Evolutionary conservation across 2,113 vertebrate genomes (phyloP).

Genomic region (Ptyas mucosa): DNA sequence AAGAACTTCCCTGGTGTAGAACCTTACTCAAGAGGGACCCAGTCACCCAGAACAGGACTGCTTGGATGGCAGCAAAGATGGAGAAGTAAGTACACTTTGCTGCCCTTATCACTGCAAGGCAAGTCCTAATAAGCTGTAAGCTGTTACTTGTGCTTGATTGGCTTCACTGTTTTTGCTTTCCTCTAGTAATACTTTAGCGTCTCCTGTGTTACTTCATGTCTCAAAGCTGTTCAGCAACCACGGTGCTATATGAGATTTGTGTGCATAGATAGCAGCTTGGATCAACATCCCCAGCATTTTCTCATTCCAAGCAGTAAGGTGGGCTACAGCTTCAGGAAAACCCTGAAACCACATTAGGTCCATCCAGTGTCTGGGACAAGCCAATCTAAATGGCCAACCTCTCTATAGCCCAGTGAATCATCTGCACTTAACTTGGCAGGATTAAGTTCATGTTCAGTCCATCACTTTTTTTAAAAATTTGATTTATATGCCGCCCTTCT

Average conservation of each 20-base stretch:
- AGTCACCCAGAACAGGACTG: neutral
- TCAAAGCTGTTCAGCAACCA: neutral
- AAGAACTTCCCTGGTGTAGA: neutral
- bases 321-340: neutral
- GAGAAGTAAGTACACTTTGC: neutral
- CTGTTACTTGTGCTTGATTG: neutral
- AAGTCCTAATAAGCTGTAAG: neutral
- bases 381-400: neutral
- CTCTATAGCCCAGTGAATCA: neutral
- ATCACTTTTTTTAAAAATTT: no score
- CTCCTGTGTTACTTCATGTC: neutral
- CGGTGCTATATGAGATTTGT: neutral
- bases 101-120: no score
- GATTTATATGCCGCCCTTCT: no score
- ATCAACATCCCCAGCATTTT: neutral
- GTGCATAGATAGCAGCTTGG: neutral
- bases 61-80: neutral
- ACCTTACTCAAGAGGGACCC: neutral
- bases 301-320: neutral
- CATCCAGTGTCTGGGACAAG: neutral
- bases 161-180: neutral
- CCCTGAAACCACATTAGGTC: neutral
- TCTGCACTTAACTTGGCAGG: neutral
- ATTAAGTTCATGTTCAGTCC: neutral
- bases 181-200: neutral